Base-by-base conservation (phyloP, 2,888 invertebrate species). In the Poecilobothrus nobilitatus region DNA sequence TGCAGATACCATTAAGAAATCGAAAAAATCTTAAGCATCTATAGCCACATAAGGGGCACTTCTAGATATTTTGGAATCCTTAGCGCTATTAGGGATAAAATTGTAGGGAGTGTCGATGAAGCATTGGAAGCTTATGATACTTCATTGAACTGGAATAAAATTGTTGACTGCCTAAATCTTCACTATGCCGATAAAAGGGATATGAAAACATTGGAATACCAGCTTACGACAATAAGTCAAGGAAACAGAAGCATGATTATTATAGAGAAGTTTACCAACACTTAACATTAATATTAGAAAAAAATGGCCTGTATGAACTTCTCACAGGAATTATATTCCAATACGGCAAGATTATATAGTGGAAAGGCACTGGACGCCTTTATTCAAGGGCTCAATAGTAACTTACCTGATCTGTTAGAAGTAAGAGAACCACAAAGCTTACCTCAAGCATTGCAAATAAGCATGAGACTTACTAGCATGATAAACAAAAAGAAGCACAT, bases 341-440 rank as follows among this genome's bases (percentile, higher is more conserved):
- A 67, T 8, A 65, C 69, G 6, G 67, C 67, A 22, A 66, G 66
- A 63, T 34, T 65, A 3, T 71, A 65, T 44, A 33, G 71, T 8
- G 66, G 67, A 1, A 69, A 67, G 10, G 69, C 71, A 7, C 44
- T 71, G 0, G 70, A 70, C 20, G 70, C 70, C 12, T 71, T 69
- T 37, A 67, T 70, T 18, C 67, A 69, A 20, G 70, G 70, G n/a
- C 27, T 71, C 37, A 70, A 67, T 33, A 64, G 70, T n/a, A 70
- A 73, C 63, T 53, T 73, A 22, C 71, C 72, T 15, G 41, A 68
- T 20, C 66, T 73, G 21, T 67, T 72, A 18, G 71, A 71, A 3
- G 73, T 73, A 33, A 70, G 70, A 6, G 73, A 74, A 68, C 73
- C 72, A 12, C 66, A 61, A 18, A 71, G 73, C 34, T 69, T 74